Conservation (phyloP, 2,888 invertebrate species). For the Hydriomena furcata region DNA sequence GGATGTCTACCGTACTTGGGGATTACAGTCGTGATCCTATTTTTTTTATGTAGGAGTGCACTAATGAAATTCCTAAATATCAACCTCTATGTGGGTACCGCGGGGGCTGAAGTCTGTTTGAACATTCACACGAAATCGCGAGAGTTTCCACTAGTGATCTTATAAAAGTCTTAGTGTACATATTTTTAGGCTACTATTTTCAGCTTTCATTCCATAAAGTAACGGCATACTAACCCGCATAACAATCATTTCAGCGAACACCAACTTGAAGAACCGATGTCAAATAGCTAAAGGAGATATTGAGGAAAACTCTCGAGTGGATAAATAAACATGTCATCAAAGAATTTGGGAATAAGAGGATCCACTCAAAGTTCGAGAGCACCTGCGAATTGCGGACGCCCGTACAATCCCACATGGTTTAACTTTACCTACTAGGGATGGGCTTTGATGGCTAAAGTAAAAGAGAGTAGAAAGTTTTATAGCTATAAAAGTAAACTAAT, state of each 20-base stretch:
- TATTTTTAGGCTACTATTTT: too few relatives aligned
- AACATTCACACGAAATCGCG: too few relatives aligned
- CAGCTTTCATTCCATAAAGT: neutral
- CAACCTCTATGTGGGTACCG: too few relatives aligned
- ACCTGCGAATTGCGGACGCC: constrained; percentile 44
- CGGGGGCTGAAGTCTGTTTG: too few relatives aligned
- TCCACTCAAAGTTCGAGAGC: constrained; percentile 37
- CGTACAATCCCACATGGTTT: constrained; percentile 29
- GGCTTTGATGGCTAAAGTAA: neutral
- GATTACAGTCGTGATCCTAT: too few relatives aligned
- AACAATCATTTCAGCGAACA: constrained; percentile 26
- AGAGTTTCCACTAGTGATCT: too few relatives aligned
- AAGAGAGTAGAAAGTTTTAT: neutral
- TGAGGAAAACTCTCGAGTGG: constrained; percentile 27
- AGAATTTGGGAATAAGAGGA: constrained; percentile 35
- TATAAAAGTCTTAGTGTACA: too few relatives aligned
- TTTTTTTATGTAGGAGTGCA: too few relatives aligned
- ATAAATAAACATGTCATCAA: constrained; percentile 46
- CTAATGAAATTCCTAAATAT: too few relatives aligned
- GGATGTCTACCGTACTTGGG: too few relatives aligned
- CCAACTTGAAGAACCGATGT: constrained; percentile 28
- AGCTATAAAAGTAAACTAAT: too few relatives aligned
- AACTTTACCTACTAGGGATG: constrained; percentile 30
- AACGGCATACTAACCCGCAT: constrained; percentile 6
- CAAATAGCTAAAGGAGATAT: constrained; percentile 31